These are phyloP conservation scores for Pachliopta kotzebuea DNA, from an alignment of 2,888 invertebrate species.

Conservation along the genomic window DNA sequence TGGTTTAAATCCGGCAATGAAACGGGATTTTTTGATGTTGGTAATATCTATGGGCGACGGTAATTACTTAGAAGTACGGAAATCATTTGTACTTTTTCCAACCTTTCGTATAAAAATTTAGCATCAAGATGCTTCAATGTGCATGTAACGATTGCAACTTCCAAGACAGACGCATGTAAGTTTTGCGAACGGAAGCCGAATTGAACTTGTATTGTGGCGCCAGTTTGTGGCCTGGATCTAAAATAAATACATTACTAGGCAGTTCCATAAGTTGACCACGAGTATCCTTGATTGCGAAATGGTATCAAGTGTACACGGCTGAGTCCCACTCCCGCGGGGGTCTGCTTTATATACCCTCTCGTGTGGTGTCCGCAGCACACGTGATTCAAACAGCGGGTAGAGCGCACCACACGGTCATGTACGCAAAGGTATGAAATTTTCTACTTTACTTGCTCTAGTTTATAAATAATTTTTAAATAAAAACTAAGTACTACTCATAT, in stretches of 20 bases:
- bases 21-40: no score
- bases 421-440: conserved; percentile 60
- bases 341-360: conserved; percentile 50
- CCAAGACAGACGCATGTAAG: neutral
- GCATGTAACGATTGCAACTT: neutral
- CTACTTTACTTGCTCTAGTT: conserved; percentile 8
- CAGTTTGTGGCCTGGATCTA: conserved; percentile 29
- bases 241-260: conserved; percentile 38
- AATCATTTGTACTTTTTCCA: neutral
- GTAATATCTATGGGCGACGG: no score
- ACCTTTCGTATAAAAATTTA: neutral
- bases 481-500: neutral
- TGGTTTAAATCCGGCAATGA: no score
- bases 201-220: conserved; percentile 23
- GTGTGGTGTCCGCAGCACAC: conserved; percentile 45
- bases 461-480: neutral
- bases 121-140: neutral
- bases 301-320: conserved; percentile 54
- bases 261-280: conserved; percentile 34
- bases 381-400: conserved; percentile 48
- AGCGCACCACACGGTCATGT: conserved; percentile 64
- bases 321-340: conserved; percentile 37
- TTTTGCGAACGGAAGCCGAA: neutral
- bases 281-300: conserved; percentile 65
- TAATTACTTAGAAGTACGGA: no score